Evolutionary conservation across 1,140 invertebrate species (phyloP).

Genomic region (Nasonia longicornis): DNA sequence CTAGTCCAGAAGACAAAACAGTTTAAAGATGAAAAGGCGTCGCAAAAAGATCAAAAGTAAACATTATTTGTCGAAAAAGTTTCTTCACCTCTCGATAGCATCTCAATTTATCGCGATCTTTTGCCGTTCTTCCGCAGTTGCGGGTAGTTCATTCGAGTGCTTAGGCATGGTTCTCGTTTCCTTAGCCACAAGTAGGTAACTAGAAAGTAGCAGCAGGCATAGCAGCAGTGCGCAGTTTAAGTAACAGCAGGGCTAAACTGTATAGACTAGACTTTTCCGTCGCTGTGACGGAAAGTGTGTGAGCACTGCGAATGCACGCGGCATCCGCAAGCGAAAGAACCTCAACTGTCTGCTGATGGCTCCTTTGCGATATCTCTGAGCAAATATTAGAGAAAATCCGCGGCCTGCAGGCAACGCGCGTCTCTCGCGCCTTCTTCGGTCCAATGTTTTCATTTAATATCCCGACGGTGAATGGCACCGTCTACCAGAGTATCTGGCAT

Average conservation of each 20-base stretch:
- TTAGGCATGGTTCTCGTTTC: background rate
- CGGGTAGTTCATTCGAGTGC: background rate
- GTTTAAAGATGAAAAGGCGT: background rate
- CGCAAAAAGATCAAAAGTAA: slow-evolving; percentile 2
- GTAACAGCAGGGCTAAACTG: background rate
- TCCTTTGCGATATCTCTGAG: slow-evolving; percentile 64
- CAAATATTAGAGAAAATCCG: slow-evolving; percentile 63
- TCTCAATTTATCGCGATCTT: background rate
- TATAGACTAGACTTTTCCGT: slow-evolving; percentile 1
- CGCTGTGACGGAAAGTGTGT: background rate
- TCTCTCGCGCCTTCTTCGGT: slow-evolving; percentile 48
- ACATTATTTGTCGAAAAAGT: background rate
- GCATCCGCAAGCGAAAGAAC: background rate
- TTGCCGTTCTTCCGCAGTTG: background rate
- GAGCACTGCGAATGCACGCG: background rate
- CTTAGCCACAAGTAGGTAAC: background rate
- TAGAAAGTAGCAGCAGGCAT: too few relatives aligned
- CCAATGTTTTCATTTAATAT: slow-evolving; percentile 69
- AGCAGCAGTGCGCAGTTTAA: background rate
- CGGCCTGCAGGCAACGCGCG: slow-evolving; percentile 1
- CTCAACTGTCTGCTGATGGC: slow-evolving; percentile 54
- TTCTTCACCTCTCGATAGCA: background rate
- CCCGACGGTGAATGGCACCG: slow-evolving; percentile 55
- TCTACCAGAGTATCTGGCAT: slow-evolving; percentile 57
- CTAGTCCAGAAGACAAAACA: too few relatives aligned